These are phyloP conservation scores for Steatornis caripensis DNA, from an alignment of 2,113 vertebrate species.

Conservation along the genomic window DNA sequence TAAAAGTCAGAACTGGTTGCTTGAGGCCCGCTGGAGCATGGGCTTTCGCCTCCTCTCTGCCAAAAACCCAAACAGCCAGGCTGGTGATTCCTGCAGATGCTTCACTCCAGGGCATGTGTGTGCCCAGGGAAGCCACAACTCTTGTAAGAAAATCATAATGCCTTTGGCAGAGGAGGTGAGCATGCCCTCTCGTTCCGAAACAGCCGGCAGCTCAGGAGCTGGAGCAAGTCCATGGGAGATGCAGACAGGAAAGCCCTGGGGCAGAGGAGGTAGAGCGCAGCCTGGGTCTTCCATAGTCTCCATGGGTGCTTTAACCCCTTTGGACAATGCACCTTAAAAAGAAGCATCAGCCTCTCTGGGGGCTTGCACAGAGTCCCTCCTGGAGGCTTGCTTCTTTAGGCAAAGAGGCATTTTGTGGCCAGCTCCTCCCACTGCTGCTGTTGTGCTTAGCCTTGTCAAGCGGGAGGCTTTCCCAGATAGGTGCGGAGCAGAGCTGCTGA, in stretches of 20 bases:
- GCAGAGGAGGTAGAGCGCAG: background rate
- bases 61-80: background rate
- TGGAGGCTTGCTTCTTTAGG: background rate
- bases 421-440: background rate
- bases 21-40: background rate
- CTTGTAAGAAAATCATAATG: background rate
- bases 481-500: background rate
- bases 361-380: background rate
- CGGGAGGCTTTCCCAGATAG: background rate
- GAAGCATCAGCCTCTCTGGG: background rate
- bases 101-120: background rate
- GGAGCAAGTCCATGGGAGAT: background rate
- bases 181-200: background rate
- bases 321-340: background rate
- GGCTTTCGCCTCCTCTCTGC: background rate
- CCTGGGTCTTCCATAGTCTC: background rate
- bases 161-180: constrained; percentile 12
- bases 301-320: background rate
- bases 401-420: background rate
- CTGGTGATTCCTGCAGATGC: background rate
- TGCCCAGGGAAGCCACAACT: background rate
- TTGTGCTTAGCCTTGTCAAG: background rate
- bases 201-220: background rate
- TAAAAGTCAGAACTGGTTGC: background rate
- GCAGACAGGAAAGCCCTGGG: background rate